phyloP scores from a whole-genome alignment of 2,888 invertebrate genomes.

The Andrena fulva region DNA sequence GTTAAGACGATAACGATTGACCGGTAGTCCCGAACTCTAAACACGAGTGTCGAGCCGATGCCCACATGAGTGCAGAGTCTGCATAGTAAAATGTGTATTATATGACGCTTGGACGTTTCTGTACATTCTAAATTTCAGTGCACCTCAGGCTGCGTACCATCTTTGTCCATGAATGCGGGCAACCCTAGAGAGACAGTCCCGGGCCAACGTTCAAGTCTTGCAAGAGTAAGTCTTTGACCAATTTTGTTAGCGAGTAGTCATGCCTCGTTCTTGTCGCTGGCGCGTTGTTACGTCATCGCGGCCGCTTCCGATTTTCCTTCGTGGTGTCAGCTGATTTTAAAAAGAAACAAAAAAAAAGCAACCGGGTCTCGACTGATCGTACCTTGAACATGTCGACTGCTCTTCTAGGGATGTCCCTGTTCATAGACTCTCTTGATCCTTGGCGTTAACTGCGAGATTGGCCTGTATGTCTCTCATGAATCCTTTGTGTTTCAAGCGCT shows the following conservation, averaged over 20 bases:
- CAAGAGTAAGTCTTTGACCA: slow-evolving; percentile 79
- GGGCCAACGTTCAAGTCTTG: slow-evolving; percentile 78
- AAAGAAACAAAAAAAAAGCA: slow-evolving; percentile 1
- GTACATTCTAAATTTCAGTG: slow-evolving; percentile 81
- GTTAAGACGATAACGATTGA: slow-evolving; percentile 17
- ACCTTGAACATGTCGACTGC: slow-evolving; percentile 77
- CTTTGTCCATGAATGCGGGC: slow-evolving; percentile 80
- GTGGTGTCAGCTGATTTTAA: slow-evolving; percentile 19
- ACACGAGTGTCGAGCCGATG: slow-evolving; percentile 73
- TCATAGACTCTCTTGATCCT: slow-evolving; percentile 78
- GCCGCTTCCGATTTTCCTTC: slow-evolving; percentile 57
- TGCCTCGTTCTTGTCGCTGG: slow-evolving; percentile 73
- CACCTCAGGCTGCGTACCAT: slow-evolving; percentile 79
- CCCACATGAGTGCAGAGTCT: slow-evolving; percentile 75
- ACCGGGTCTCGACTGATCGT: slow-evolving; percentile 75
- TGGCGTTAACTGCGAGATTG: slow-evolving; percentile 77
- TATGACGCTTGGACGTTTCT: slow-evolving; percentile 76
- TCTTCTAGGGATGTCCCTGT: slow-evolving; percentile 76
- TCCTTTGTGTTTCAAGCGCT: slow-evolving; percentile 78
- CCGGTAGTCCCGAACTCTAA: slow-evolving; percentile 28
- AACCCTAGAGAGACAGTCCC: slow-evolving; percentile 78
- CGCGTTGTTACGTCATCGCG: slow-evolving; percentile 62
- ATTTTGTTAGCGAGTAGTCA: slow-evolving; percentile 76
- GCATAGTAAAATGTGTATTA: slow-evolving; percentile 72
- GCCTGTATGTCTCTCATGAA: slow-evolving; percentile 75